Percentiles rank a stretch among this genome's conserved stretches.
These are phyloP conservation scores for Melospiza georgiana DNA, from an alignment of 2,113 vertebrate genomes.

Conservation along the genomic window DNA sequence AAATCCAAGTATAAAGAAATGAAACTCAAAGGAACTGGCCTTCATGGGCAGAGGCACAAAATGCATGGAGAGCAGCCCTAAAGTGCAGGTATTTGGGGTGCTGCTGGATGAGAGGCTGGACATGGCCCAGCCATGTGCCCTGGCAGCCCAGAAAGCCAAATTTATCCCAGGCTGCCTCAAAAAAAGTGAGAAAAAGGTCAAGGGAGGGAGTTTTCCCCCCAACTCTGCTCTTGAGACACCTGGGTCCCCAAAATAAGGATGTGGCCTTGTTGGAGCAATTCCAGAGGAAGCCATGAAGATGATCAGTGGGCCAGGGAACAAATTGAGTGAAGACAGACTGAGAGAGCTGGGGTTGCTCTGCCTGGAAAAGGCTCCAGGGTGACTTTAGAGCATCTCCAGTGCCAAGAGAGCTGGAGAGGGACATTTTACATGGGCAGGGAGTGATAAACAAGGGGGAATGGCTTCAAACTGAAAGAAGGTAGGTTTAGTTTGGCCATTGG, in stretches of 20 bases:
- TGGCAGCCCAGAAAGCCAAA: not conserved
- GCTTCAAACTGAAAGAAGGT: not conserved
- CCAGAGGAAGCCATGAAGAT: not conserved
- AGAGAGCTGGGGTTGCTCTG: not conserved
- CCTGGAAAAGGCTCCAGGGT: not conserved
- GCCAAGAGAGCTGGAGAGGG: not conserved
- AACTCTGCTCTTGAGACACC: not conserved
- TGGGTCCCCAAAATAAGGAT: rapidly evolving
- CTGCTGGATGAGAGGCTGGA: not conserved
- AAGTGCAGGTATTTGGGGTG: no score
- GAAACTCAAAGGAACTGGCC: not conserved
- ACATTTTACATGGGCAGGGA: not conserved
- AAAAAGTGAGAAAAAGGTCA: not conserved
- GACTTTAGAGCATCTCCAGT: not conserved
- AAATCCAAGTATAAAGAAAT: not conserved
- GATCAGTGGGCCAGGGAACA: rapidly evolving
- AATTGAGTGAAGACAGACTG: rapidly evolving
- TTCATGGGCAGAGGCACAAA: not conserved
- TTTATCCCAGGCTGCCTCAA: not conserved
- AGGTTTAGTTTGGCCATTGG: not conserved
- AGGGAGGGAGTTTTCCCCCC: not conserved
- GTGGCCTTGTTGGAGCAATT: not conserved
- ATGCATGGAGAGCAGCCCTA: not conserved
- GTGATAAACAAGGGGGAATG: not conserved
- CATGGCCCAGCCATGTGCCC: no score